phyloP scores from a whole-genome alignment of 2,797 vertebrate species.

The Acanthurus lineatus region DNA sequence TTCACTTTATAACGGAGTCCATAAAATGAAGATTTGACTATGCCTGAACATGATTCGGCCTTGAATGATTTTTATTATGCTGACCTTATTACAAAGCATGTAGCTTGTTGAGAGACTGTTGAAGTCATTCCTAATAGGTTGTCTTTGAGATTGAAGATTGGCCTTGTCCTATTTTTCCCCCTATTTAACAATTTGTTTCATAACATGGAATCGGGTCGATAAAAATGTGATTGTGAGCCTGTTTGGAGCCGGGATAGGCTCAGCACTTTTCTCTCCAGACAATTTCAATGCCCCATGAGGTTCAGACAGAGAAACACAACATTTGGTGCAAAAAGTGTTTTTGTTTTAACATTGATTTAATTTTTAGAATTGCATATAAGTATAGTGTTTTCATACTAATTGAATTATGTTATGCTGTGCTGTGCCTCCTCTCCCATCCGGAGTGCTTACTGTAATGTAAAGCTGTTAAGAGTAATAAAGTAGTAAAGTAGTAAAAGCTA shows the following conservation, averaged over 20 bases:
- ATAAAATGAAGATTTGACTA: slow-evolving; percentile 62
- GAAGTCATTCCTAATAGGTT: slow-evolving; percentile 59
- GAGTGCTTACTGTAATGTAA: background rate
- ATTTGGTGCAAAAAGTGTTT: background rate
- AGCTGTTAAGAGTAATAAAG: background rate
- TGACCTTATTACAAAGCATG: slow-evolving; percentile 44
- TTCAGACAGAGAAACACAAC: background rate
- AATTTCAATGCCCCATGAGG: background rate
- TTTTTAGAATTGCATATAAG: background rate
- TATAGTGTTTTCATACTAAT: background rate
- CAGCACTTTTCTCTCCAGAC: slow-evolving; percentile 1
- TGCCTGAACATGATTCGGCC: slow-evolving; percentile 47
- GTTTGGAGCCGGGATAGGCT: background rate
- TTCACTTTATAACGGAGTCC: slow-evolving; percentile 50
- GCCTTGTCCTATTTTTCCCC: slow-evolving; percentile 32
- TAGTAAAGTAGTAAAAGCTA: background rate
- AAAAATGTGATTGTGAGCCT: slow-evolving; percentile 21
- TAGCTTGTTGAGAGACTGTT: slow-evolving; percentile 66
- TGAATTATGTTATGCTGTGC: background rate
- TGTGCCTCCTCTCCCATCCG: background rate
- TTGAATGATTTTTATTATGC: slow-evolving; percentile 63
- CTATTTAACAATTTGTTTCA: slow-evolving; percentile 39
- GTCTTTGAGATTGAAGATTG: slow-evolving; percentile 58
- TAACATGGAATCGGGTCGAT: slow-evolving; percentile 10
- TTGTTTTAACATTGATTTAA: background rate